Evolutionary conservation across 2,888 invertebrate species (phyloP).

Genomic region (Drosophila acutilabella): DNA sequence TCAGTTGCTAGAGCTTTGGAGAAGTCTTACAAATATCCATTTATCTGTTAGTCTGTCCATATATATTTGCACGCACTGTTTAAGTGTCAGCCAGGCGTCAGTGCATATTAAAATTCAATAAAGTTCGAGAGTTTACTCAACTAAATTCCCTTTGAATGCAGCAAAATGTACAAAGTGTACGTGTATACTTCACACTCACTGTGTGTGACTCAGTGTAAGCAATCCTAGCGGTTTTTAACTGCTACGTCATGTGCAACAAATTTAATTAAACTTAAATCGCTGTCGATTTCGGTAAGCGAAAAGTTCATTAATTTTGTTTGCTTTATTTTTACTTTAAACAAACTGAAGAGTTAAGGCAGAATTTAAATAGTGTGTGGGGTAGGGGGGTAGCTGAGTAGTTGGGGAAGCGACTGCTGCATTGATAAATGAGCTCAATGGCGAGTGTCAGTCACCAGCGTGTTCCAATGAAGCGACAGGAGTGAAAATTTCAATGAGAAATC

Average conservation of each 20-base stretch:
- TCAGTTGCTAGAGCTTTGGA: background rate
- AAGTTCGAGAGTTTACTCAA: slow-evolving; percentile 65
- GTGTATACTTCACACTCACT: slow-evolving; percentile 14
- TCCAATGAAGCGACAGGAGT: slow-evolving; percentile 58
- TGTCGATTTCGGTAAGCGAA: slow-evolving; percentile 40
- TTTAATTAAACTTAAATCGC: slow-evolving; percentile 62
- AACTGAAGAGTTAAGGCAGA: slow-evolving; percentile 10
- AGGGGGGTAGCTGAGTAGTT: too few relatives aligned
- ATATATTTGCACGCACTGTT: slow-evolving; percentile 13
- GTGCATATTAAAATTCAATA: slow-evolving; percentile 78
- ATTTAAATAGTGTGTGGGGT: background rate
- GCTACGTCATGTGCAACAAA: slow-evolving; percentile 56
- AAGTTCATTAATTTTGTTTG: slow-evolving; percentile 61
- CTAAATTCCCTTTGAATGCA: slow-evolving; percentile 75
- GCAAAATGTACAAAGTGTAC: slow-evolving; percentile 31
- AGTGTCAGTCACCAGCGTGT: slow-evolving; percentile 62
- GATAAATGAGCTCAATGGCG: slow-evolving; percentile 67
- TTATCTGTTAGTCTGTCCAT: slow-evolving; percentile 2
- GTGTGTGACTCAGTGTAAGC: background rate
- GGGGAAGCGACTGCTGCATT: slow-evolving; percentile 10
- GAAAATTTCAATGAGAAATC: slow-evolving; percentile 50
- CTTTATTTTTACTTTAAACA: slow-evolving; percentile 47
- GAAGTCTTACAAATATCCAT: background rate
- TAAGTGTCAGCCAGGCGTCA: slow-evolving; percentile 25
- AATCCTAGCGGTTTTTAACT: slow-evolving; percentile 37